These are phyloP conservation scores for Ectemnius cavifrons DNA, from an alignment of 2,888 invertebrate genomes.

Conservation along the genomic window DNA sequence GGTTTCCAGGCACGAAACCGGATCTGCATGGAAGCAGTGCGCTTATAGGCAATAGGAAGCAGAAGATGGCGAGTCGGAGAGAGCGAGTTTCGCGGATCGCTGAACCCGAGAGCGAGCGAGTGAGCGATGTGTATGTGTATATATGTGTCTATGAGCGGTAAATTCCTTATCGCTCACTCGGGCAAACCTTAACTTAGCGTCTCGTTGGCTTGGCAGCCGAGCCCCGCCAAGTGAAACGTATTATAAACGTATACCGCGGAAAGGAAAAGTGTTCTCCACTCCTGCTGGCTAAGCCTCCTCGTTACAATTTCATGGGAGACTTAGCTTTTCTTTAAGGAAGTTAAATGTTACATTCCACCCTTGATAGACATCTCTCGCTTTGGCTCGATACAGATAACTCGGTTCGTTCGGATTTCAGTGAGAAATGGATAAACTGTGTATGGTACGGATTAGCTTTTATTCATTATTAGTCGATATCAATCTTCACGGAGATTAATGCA, in stretches of 20 bases:
- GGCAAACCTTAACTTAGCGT: conserved; percentile 35
- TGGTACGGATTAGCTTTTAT: too few relatives aligned
- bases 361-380: too few relatives aligned
- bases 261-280: conserved; percentile 25
- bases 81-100: conserved; percentile 67
- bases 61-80: conserved; percentile 59
- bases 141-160: conserved; percentile 29
- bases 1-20: conserved; percentile 60
- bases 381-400: too few relatives aligned
- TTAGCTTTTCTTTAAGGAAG: too few relatives aligned
- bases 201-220: conserved; percentile 16
- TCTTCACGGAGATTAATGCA: too few relatives aligned
- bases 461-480: too few relatives aligned
- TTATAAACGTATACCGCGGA: conserved; percentile 16
- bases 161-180: conserved; percentile 59
- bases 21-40: conserved; percentile 48
- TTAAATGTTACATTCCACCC: too few relatives aligned
- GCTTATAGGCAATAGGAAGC: conserved; percentile 62
- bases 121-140: conserved; percentile 16
- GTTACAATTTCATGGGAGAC: too few relatives aligned
- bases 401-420: too few relatives aligned
- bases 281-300: too few relatives aligned
- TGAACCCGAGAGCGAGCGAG: conserved; percentile 58
- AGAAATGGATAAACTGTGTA: too few relatives aligned
- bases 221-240: conserved; percentile 9